Evolutionary conservation across 23 tunicate species (phyloP), one percentile per base, ranked within the genome.

Genomic region (Ascidia mentula): DNA sequence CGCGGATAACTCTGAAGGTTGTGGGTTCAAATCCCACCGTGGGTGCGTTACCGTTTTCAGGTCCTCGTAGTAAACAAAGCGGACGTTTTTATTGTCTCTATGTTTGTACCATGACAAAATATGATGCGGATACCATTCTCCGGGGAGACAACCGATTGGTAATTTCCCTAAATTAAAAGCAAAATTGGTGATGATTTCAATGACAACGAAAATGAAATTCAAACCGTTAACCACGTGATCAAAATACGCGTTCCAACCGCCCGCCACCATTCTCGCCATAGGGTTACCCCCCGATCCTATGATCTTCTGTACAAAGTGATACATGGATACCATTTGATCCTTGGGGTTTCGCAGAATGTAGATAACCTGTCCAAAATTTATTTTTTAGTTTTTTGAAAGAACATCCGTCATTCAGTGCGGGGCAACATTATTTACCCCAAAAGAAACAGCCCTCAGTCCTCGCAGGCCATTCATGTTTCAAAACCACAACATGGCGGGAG

Each of bases 261-360:
- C 24, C 28, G 22, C 13, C 4, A 53, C 24, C 7, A 53, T 5
- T 28, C 24, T 28, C 13, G 28, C 65, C 65, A 53, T 5, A 5
- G 65, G 4, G 7, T 6, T 3, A 5, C 24, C 24, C 24, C n/a
- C n/a, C n/a, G 22, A 1, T 6, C 65, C 65, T 1, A 53, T 20
- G 2, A 53, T 6, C 13, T 53, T 53, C 65, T 9, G 65, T 1
- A 28, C 1, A 28, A 77, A 37, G 69, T 77, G 42, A 40, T 77
- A 77, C 9, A 39, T 45, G 8, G 80, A 77, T n/a, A 77, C 80
- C 8, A 77, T 0, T 26, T 77, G 80, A 18, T 77, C 80, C 45
- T 77, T 77, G 60, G 80, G 80, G 69, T 77, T 77, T 13, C 80
- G 69, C 42, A 77, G 45, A 34, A 40, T 32, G 80, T 40, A 77